Evolutionary conservation across 2,797 vertebrate species (phyloP), one percentile per base, ranked within the genome.

Genomic region (Urophycis tenuis): DNA sequence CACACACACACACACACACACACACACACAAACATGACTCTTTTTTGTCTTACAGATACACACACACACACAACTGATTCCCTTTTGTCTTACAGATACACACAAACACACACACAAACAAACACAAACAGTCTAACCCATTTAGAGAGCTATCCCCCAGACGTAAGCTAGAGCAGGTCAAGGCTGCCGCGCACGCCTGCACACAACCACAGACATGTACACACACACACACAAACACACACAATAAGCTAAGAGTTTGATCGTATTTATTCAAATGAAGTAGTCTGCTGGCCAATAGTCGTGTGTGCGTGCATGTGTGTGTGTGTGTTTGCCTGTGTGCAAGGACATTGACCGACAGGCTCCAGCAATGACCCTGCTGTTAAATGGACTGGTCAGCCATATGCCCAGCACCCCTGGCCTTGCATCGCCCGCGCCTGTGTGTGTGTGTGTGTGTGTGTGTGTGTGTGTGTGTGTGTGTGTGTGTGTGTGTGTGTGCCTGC

Each of bases 361-460:
- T 93, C 92, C 92, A 90, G 89, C 85, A 84, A 89, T 88, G 86
- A 83, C 83, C 92, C 93, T 92, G 93, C 93, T 93, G 93, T 83
- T 93, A 93, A 93, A 94, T 94, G 92, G 92, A 91, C 92, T 90
- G 89, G 87, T 89, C 88, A 78, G 91, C 93, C 93, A 94, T 93
- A 94, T 94, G 93, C 92, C 90, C 91, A 85, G 83, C 82, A 87
- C 90, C 88, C 84, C 84, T 83, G 81, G 89, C 90, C 85, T 84
- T 92, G 89, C 86, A 92, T 93, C 92, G 92, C 87, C 90, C 77
- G 83, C 81, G 83, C 76, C 83, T 74, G 67, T 53, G 77, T 71
- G 75, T 78, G 29, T 75, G 34, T 83, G 72, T 25, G 67, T 72
- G 69, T 80, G 73, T 81, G 71, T 60, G 72, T 78, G 25, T 78